phyloP scores from a whole-genome alignment of 2,888 invertebrate genomes.

The Lasius platythorax region DNA sequence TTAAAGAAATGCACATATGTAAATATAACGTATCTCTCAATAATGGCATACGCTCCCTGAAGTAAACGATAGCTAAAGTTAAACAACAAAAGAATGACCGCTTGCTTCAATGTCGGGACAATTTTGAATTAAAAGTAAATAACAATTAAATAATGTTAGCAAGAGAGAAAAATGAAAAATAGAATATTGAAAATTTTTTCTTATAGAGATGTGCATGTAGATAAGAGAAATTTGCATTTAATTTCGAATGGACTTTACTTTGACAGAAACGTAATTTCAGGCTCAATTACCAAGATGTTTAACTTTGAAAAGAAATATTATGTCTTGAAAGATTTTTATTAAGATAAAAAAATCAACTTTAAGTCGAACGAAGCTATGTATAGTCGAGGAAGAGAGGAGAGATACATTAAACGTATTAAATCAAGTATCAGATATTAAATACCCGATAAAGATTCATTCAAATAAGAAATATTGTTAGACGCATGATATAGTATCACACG shows the following conservation, averaged over 20 bases:
- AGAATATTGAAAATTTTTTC: neutral
- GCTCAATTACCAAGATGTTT: conserved; percentile 37
- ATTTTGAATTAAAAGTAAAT: conserved; percentile 19
- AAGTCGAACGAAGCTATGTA: neutral
- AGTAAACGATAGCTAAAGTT: neutral
- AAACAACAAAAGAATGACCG: neutral
- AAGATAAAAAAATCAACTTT: neutral
- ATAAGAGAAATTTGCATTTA: conserved; percentile 38
- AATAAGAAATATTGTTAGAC: conserved; percentile 4
- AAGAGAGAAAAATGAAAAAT: neutral
- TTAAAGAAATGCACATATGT: conserved; percentile 3
- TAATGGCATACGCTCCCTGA: too few species aligned
- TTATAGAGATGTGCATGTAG: conserved; percentile 8
- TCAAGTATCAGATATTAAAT: neutral
- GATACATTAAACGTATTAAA: neutral
- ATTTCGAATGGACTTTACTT: conserved; percentile 24
- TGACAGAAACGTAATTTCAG: conserved; percentile 34
- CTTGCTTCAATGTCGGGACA: neutral
- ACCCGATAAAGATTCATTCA: neutral
- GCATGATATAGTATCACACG: neutral
- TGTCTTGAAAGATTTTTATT: conserved; percentile 28
- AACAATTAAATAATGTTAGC: conserved; percentile 13
- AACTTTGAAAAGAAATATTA: conserved; percentile 32
- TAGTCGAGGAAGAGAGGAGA: neutral
- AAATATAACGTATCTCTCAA: neutral